Conservation (phyloP, 2,888 invertebrate genomes). For the Dynastes hyllus region DNA sequence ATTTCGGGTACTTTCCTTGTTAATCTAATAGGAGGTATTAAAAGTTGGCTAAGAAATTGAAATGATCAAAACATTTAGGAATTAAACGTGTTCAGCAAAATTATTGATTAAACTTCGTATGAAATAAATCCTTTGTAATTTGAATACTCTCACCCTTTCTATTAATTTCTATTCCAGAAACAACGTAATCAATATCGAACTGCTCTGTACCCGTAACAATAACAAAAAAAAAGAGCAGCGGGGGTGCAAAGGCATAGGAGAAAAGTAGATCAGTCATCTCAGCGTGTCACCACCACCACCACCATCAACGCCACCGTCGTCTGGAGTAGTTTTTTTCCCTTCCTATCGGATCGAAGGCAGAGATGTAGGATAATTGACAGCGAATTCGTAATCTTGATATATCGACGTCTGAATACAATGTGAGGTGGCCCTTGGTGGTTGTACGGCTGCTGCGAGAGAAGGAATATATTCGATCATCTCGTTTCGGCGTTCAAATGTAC, state of each 20-base stretch:
- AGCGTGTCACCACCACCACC: background rate
- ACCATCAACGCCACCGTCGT: background rate
- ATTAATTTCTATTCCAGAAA: background rate
- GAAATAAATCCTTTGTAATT: no score
- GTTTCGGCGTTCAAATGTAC: slow-evolving; percentile 31
- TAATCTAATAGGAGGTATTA: no score
- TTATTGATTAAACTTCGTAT: no score
- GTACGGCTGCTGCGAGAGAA: background rate
- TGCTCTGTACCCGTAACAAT: background rate
- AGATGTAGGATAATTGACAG: slow-evolving; percentile 34
- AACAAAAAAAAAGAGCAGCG: background rate
- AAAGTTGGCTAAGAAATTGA: no score
- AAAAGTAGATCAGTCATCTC: slow-evolving; percentile 31
- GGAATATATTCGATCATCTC: slow-evolving; percentile 24
- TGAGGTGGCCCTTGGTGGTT: slow-evolving; percentile 1
- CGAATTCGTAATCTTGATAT: slow-evolving; percentile 42
- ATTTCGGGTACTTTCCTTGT: no score
- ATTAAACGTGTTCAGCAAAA: no score
- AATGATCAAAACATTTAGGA: no score
- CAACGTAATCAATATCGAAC: background rate
- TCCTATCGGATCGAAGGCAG: slow-evolving; percentile 8
- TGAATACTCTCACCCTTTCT: background rate
- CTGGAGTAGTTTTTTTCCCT: slow-evolving; percentile 3
- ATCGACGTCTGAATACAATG: slow-evolving; percentile 37
- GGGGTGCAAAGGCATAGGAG: background rate